Evolutionary conservation across 2,113 vertebrate species (phyloP).

Genomic region (Saguinus imperator): DNA sequence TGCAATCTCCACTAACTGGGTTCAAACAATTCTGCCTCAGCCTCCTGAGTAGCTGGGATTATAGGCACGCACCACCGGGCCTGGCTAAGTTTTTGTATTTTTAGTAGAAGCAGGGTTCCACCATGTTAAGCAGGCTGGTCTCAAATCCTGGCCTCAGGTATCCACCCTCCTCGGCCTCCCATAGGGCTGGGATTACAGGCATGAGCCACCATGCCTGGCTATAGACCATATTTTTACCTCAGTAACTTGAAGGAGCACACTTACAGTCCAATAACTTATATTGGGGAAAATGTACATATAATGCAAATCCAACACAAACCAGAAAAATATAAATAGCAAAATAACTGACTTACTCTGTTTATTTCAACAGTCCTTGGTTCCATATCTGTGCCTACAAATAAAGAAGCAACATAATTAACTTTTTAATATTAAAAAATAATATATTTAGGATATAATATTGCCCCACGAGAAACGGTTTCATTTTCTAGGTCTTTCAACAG

Average conservation of each 20-base stretch:
- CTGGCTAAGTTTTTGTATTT: no score
- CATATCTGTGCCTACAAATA: conserved; percentile 82
- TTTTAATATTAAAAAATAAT: conserved; percentile 77
- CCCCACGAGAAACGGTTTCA: conserved; percentile 56
- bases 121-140: no score
- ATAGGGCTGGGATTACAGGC: no score
- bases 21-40: no score
- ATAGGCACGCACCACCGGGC: no score
- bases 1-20: no score
- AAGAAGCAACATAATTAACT: conserved; percentile 78
- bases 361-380: conserved; percentile 92
- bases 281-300: not conserved
- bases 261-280: not conserved
- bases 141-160: no score
- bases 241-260: not conserved
- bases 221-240: not conserved
- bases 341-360: conserved; percentile 88
- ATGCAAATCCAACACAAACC: not conserved
- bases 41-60: no score
- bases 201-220: no score
- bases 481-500: conserved; percentile 66
- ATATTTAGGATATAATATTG: conserved; percentile 73
- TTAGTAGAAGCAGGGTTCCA: no score
- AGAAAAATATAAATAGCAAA: not conserved
- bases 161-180: no score